These are phyloP conservation scores for Urocolius indicus DNA, from an alignment of 2,113 vertebrate genomes.

Conservation along the genomic window DNA sequence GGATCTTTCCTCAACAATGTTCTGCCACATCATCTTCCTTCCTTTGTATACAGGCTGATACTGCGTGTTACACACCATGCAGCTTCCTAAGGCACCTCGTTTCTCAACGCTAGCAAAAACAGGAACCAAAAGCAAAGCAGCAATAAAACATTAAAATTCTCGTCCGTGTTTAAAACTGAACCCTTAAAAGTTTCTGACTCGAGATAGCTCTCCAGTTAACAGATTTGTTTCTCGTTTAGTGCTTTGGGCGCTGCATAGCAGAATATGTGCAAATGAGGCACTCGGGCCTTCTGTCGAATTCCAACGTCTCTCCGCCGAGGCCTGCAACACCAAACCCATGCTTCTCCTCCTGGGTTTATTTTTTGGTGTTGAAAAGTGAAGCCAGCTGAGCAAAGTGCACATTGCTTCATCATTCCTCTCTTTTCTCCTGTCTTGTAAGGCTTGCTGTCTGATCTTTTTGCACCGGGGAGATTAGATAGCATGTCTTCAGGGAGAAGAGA, in stretches of 20 bases:
- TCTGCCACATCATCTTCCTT: slow-evolving; percentile 66
- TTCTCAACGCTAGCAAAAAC: slow-evolving; percentile 57
- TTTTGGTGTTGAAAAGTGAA: neutral
- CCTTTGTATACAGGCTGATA: slow-evolving; percentile 55
- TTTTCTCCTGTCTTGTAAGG: neutral
- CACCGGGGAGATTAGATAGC: neutral
- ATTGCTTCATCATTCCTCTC: neutral
- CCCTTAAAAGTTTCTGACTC: slow-evolving; percentile 25
- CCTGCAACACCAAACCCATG: neutral
- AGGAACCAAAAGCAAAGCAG: slow-evolving; percentile 64
- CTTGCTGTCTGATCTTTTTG: slow-evolving; percentile 6
- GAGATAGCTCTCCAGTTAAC: slow-evolving; percentile 37
- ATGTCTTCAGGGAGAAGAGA: slow-evolving; percentile 31
- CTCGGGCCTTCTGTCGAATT: neutral
- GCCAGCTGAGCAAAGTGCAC: neutral
- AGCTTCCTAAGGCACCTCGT: slow-evolving; percentile 36
- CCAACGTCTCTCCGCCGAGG: neutral
- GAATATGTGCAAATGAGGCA: neutral
- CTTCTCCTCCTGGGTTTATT: neutral
- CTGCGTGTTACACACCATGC: slow-evolving; percentile 15
- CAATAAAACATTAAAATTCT: neutral
- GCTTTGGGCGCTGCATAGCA: neutral
- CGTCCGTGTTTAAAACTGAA: neutral
- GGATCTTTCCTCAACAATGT: slow-evolving; percentile 62
- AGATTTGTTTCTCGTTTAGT: neutral